Evolutionary conservation across 2,888 invertebrate genomes (phyloP), one percentile per base, ranked within the genome.

Genomic region (Nesidiocoris tenuis): DNA sequence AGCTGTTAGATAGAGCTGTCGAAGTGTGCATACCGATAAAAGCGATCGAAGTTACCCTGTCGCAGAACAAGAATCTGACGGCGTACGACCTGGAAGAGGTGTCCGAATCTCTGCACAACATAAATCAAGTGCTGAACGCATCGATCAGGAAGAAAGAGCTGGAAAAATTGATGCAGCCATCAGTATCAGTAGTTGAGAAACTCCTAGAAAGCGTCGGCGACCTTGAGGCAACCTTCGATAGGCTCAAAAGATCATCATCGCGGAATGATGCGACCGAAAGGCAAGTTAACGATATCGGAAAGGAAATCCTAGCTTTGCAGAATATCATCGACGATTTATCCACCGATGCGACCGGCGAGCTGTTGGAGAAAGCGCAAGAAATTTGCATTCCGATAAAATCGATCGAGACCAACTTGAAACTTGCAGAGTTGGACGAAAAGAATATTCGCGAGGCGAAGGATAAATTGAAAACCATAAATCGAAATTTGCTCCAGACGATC

Each of bases 331-430:
- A 75, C 16, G 75, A 75, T 22, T 24, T 75, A 12, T 61, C 75
- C 7, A 61, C 75, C 3, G 68, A 68, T 68, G 75, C 68, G 1
- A 68, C 75, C 2, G 55, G 68, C 23, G 75, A 75, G 22, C 23
- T 75, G 1, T 61, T 75, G 9, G 75, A 75, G 19, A 75, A 22
- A 70, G 75, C 75, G 7, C 65, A 67, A 18, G 75, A 75, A 39
- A 68, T 68, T 17, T 75, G 75, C 75, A 39, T 75, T 17, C 75
- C 75, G 12, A 59, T 75, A 21, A 74, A 74, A 66, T 64, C 74
- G 2, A 65, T 74, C 0, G 74, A 74, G 56, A 72, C 61, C 9
- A 63, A 1, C 9, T 39, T 72, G 9, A 72, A 72, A 21, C 61
- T 57, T 59, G 65, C 66, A 7, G 21, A 19, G 3, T 2, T 75